phyloP scores from a whole-genome alignment of 2,113 vertebrate genomes.

The Leptodactylus fuscus region DNA sequence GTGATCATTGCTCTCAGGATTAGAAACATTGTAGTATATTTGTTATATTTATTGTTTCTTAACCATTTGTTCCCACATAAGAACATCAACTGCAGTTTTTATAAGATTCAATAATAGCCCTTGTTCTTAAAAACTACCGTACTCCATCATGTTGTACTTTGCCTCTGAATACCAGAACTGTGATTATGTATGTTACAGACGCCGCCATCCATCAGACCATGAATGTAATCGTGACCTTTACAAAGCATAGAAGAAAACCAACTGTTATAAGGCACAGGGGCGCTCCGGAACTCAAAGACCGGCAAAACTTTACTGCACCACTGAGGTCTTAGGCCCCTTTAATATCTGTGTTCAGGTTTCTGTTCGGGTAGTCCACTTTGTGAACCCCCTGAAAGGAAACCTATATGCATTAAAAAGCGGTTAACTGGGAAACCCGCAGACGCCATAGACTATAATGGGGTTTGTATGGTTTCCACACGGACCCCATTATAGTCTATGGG shows the following conservation, averaged over 20 bases:
- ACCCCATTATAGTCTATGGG: too few relatives aligned
- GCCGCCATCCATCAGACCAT: not conserved
- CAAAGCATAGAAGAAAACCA: not conserved
- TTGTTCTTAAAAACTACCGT: not conserved
- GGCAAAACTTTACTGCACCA: not conserved
- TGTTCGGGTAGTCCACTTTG: too few relatives aligned
- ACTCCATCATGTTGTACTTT: constrained; percentile 13
- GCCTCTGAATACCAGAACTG: constrained; percentile 4
- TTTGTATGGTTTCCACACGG: too few relatives aligned
- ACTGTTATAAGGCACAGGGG: not conserved
- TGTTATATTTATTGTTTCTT: not conserved
- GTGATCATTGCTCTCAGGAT: too few relatives aligned
- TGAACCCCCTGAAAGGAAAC: too few relatives aligned
- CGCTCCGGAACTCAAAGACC: too few relatives aligned
- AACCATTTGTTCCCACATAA: not conserved
- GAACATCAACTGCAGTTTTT: not conserved
- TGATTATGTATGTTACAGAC: constrained; percentile 32
- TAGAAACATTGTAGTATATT: too few relatives aligned
- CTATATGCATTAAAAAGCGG: too few relatives aligned
- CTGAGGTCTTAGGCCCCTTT: not conserved
- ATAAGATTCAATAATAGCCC: not conserved
- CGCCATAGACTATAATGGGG: too few relatives aligned
- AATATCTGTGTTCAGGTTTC: too few relatives aligned
- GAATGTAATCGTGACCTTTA: constrained; percentile 42
- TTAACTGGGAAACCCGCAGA: too few relatives aligned